Percentiles rank a stretch among this genome's conserved stretches.
Evolutionary conservation across 2,888 invertebrate genomes (phyloP).

Genomic region (Leptarthrus brevirostris): DNA sequence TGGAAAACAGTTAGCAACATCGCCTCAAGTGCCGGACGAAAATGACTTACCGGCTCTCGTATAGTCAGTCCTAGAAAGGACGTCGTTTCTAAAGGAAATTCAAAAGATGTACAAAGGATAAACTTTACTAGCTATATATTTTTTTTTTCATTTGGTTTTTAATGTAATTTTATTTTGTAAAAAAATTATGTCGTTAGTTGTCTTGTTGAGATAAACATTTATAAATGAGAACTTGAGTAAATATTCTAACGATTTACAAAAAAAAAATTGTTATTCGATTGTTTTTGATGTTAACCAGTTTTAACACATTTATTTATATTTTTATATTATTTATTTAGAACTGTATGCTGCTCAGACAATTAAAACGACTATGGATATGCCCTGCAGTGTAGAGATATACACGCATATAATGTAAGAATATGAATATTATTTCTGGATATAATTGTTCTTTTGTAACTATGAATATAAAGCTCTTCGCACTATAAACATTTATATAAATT

Average conservation of each 20-base stretch:
- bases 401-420: conserved; percentile 15
- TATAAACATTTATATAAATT: conserved; percentile 32
- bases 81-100: conserved; percentile 32
- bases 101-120: conserved; percentile 11
- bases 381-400: conserved; percentile 10
- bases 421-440: conserved; percentile 1
- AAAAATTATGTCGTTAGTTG: conserved; percentile 7
- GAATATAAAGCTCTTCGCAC: conserved; percentile 12
- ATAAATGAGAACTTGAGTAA: not conserved
- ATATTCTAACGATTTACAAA: not conserved
- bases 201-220: conserved; percentile 10
- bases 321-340: not conserved
- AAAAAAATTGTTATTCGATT: conserved; percentile 24
- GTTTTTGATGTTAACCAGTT: conserved; percentile 7
- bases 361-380: conserved; percentile 30
- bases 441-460: conserved; percentile 23
- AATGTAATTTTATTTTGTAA: not conserved
- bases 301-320: not conserved
- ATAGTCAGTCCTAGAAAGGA: conserved; percentile 5
- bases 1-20: conserved; percentile 44
- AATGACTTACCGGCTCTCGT: conserved; percentile 44
- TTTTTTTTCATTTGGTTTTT: too few relatives aligned
- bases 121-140: too few relatives aligned
- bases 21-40: conserved; percentile 30
- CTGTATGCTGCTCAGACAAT: not conserved